These are phyloP conservation scores for Grammomys dolichurus DNA, from an alignment of 2,113 vertebrate genomes.

Conservation along the genomic window DNA sequence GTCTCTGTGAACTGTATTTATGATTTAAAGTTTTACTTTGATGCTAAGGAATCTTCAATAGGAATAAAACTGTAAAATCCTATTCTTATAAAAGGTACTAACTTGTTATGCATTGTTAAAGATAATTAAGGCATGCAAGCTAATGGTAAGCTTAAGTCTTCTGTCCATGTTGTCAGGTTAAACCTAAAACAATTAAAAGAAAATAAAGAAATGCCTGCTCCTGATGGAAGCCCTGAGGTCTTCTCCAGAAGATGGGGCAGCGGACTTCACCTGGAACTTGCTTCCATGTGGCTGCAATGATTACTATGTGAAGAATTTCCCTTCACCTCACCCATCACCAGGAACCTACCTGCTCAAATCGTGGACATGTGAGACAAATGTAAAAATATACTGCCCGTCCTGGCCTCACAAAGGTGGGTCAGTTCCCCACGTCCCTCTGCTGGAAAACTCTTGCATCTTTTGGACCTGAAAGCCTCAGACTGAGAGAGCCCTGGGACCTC, in stretches of 20 bases:
- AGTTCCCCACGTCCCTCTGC: neutral
- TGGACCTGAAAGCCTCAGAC: neutral
- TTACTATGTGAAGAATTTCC: neutral
- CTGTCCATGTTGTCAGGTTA: neutral
- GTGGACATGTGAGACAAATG: neutral
- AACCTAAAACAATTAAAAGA: neutral
- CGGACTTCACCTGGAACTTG: neutral
- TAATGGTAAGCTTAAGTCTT: neutral
- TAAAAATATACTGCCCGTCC: neutral
- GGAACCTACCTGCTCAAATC: neutral
- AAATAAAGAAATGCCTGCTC: neutral
- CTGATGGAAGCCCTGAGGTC: neutral
- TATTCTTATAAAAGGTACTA: neutral
- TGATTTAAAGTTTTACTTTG: neutral
- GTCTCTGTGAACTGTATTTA: neutral
- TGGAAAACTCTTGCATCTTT: neutral
- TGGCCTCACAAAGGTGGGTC: neutral
- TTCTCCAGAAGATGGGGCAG: neutral
- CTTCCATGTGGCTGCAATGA: neutral
- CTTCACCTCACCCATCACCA: neutral
- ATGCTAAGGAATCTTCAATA: neutral
- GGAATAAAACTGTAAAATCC: neutral
- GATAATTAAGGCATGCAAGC: neutral
- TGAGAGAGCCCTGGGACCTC: neutral
- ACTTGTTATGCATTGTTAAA: neutral